Percentiles rank a stretch among this genome's conserved stretches.
Evolutionary conservation across 2,797 vertebrate species (phyloP).

Genomic region (Acrossocheilus fasciatus): DNA sequence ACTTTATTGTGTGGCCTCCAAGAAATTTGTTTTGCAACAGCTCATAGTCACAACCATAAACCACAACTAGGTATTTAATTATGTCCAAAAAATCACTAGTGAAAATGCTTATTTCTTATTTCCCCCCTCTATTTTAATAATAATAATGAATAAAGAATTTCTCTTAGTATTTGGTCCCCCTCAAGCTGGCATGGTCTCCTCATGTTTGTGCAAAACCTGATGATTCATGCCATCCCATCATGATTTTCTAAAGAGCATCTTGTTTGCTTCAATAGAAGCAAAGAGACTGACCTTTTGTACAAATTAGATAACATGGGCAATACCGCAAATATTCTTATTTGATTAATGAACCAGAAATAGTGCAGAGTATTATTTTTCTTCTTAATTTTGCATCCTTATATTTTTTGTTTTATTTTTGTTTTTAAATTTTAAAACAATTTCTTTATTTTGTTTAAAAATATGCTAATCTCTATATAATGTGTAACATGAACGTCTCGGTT

Average conservation of each 20-base stretch:
- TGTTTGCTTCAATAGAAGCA: slow-evolving; percentile 9
- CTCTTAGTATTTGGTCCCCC: no score
- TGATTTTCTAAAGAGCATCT: slow-evolving; percentile 1
- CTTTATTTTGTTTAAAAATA: no score
- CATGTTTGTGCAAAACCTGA: neutral
- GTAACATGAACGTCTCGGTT: no score
- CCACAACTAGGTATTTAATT: neutral
- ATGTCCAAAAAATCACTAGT: neutral
- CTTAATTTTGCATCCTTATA: neutral
- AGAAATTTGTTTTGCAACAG: neutral
- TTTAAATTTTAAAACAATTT: no score
- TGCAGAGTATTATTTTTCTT: neutral
- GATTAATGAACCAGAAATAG: neutral
- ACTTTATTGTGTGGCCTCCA: neutral
- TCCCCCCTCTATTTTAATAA: neutral
- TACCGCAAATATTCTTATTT: neutral
- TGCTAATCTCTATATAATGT: neutral
- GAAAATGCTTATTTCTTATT: neutral
- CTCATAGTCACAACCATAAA: neutral
- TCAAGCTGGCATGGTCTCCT: neutral
- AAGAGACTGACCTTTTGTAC: slow-evolving; percentile 19
- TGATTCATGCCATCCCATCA: neutral
- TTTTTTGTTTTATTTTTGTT: neutral
- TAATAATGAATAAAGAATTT: neutral
- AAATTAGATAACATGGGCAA: neutral